Base-by-base conservation (phyloP, 2,888 invertebrate genomes). In the Tinea semifulvella region DNA sequence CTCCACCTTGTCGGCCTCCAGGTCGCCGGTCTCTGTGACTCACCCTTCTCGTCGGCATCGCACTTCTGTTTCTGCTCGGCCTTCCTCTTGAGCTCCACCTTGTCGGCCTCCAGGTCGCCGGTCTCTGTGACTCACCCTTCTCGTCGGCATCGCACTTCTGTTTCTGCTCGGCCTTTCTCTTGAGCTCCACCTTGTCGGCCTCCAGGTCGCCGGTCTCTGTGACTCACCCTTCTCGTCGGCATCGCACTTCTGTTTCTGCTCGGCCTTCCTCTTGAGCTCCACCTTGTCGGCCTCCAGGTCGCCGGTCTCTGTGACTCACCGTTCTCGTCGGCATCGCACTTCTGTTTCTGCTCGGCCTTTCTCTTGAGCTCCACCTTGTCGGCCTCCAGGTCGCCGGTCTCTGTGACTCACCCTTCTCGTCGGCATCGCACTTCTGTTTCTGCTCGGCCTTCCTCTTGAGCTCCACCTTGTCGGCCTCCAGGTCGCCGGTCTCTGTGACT, bases 121-220 rank as follows among this genome's bases (percentile, higher is more conserved):
- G 96, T 94, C 68, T 98, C 97, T n/a, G n/a, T n/a, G n/a, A 49
- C 52, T 47, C 60, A 91, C 92, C 92, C 85, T 95, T 95, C 72
- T 98, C 98, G 62, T 96, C 93, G 43, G 95, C 89, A 64, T 95
- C 94, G 63, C 96, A 96, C 63, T 94, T 90, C 63, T 91, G 90
- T 74, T 97, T 98, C 68, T 96, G 95, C 72, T 98, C 98, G 43
- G 94, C 86, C 63, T 92, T 92, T 67, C 90, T 91, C 79, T 99
- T 99, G 65, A 89, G 90, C 73, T 99, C 98, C 56, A 91, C 81
- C 82, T 97, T 98, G 72, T 99, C 99, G 0, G 98, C 94, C 80
- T 99, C 99, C 58, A 88, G 88, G 74, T 99, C 99, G 65, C 99
- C 94, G 43, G 96, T 94, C 68, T 98, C 97, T n/a, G n/a, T n/a